Evolutionary conservation across 1,140 invertebrate genomes (phyloP), one percentile per base, ranked within the genome.

Genomic region (Ladona fulva): DNA sequence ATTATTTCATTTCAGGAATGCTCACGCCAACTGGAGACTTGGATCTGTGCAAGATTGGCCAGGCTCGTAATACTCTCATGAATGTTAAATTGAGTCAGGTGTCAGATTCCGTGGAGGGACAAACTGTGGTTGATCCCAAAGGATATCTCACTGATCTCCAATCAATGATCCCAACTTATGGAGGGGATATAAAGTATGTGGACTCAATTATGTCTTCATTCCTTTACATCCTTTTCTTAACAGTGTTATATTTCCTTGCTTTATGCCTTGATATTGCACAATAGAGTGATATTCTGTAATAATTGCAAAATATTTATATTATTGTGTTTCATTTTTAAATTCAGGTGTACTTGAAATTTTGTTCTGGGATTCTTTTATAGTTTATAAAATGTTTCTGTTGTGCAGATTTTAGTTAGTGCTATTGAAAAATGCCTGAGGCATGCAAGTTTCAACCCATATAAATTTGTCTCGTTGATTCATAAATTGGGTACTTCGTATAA

Each of bases 121-220:
- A 99, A 88, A 99, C 98, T 24, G 98, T 99, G 0, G 97, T 99
- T 1, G 98, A 99, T 89, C 98, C 98, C 0, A 99, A 99, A 86
- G 98, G 98, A 14, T 99, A 99, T 84, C 87, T 99, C 11, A 99
- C 98, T 6, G 97, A 99, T 86, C 87, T 99, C 42, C 97, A 99
- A 83, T 98, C 96, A 59, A 99, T 99, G 96, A 96, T 99, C 81
- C 98, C 98, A 0, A 95, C 95, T 22, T 97, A 98, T 85, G 97
- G 97, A 10, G 97, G 97, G 12, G 98, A 99, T 85, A 99, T 99
- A 37, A 98, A 97, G 90, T 90, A 85, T 37, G 29, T 83, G 86
- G 83, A 76, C n/a, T n/a, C n/a, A n/a, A n/a, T n/a, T n/a, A n/a
- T 76, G 29, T 52, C 6, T 37, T 74, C 42, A 77, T 66, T 78